A percentile compares a stretch with the other conserved stretches of the same genome.
These are phyloP conservation scores for Selenia dentaria DNA, from an alignment of 2,888 invertebrate species.

Conservation along the genomic window DNA sequence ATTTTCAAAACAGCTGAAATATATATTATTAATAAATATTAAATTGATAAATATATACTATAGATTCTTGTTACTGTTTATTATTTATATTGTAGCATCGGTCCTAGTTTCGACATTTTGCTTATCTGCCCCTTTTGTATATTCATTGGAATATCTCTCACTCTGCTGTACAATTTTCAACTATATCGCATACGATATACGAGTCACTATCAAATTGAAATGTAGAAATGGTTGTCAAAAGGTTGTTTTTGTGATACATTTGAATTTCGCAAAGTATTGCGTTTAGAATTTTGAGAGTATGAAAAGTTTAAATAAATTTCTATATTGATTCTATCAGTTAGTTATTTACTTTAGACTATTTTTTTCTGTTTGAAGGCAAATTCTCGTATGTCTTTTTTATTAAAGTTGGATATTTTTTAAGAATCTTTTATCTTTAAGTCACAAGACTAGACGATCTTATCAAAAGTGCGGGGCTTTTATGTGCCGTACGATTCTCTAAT, in stretches of 20 bases:
- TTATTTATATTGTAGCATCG: slow-evolving; percentile 1
- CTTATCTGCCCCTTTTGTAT: slow-evolving; percentile 36
- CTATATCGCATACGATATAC: background rate
- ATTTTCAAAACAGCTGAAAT: no score
- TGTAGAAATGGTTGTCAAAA: background rate
- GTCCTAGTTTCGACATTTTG: slow-evolving; percentile 25
- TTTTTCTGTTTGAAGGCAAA: no score
- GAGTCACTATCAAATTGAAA: background rate
- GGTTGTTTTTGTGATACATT: slow-evolving; percentile 13
- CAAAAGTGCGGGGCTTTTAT: no score
- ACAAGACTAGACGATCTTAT: no score
- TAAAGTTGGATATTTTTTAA: no score
- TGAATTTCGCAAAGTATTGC: slow-evolving; percentile 6
- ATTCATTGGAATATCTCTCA: slow-evolving; percentile 30
- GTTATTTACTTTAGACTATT: no score
- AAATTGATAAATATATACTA: no score
- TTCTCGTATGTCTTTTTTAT: no score
- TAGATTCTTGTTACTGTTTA: slow-evolving; percentile 14
- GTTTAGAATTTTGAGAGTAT: background rate
- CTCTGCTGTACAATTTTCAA: background rate
- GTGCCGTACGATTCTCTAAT: no score
- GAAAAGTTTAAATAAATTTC: slow-evolving; percentile 1
- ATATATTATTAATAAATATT: no score
- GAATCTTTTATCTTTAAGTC: no score
- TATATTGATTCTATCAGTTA: no score